Evolutionary conservation across 2,113 vertebrate genomes (phyloP), one percentile per base, ranked within the genome.

Genomic region (Chionomys nivalis): DNA sequence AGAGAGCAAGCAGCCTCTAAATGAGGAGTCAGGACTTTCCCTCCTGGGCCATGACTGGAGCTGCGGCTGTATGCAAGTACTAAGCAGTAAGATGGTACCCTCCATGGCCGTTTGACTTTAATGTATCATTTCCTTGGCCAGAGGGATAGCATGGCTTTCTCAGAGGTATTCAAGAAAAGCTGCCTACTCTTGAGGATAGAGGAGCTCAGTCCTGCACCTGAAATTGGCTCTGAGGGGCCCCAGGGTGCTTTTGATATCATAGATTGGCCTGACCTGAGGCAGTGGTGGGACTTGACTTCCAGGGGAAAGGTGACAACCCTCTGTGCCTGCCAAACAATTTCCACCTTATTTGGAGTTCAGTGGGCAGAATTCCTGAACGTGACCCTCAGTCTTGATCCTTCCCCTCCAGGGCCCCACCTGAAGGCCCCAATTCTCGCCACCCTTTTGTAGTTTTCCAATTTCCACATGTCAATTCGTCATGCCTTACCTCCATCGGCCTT

Each of bases 221-320:
- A 73, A 73, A 63, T 39, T 21, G 13, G 61, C 12, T 49, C 44
- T 77, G 44, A 66, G 19, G 42, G 49, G 28, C n/a, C 66, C 82
- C 28, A 19, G 66, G 21, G 21, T 52, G 8, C 49, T 52, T 24
- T 13, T 79, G 23, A 66, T 11, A 28, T 65, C 49, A n/a, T 21
- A 6, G 7, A 39, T 39, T 9, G 44, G 19, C 55, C 26, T 1
- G 9, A 19, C 5, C 17, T 23, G 0, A 8, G 44, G 16, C 2
- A 12, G 49, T 36, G 33, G 23, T 13, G 36, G 10, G 28, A 26
- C 73, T 92, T 58, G 47, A 36, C 26, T 52, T 61, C 55, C 26
- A 70, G 72, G 55, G 72, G 52, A 68, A 76, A 89, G 73, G 39
- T 79, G 10, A 68, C 8, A 0, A 3, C 12, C 6, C 14, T 94